phyloP scores from a whole-genome alignment of 2,113 vertebrate genomes.

The Spea multiplicata region DNA sequence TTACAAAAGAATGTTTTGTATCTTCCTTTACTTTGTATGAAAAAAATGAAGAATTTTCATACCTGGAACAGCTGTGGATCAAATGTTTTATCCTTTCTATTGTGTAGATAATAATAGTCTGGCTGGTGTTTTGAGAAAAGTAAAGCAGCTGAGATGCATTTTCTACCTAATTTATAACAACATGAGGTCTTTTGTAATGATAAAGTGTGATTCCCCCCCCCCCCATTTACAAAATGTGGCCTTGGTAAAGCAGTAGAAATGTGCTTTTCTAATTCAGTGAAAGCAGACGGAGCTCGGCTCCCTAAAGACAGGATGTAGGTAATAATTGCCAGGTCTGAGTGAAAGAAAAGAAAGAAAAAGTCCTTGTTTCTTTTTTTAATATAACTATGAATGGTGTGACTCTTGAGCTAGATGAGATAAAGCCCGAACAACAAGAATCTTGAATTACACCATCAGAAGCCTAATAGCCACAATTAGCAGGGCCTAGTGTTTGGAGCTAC shows the following conservation, averaged over 20 bases:
- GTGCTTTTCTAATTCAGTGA: constrained; percentile 49
- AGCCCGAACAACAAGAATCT: constrained; percentile 74
- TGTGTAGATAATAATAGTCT: constrained; percentile 25
- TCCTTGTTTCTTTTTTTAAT: constrained; percentile 64
- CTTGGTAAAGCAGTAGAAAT: constrained; percentile 47
- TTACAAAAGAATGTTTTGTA: not conserved
- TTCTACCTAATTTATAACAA: constrained; percentile 35
- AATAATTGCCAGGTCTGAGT: constrained; percentile 65
- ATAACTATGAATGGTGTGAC: constrained; percentile 69
- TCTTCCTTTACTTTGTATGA: not conserved
- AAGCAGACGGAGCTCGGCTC: constrained; percentile 56
- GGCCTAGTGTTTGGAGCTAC: constrained; percentile 65
- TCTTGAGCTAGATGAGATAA: constrained; percentile 72
- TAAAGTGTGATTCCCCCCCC: not conserved
- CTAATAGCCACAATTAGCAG: constrained; percentile 72
- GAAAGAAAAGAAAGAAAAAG: constrained; percentile 49
- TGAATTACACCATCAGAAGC: constrained; percentile 68
- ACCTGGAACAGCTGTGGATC: constrained; percentile 39
- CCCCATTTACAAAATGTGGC: constrained; percentile 51
- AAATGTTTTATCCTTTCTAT: constrained; percentile 1
- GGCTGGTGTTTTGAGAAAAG: not conserved
- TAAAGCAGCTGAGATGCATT: not conserved
- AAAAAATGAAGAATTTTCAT: constrained; percentile 34
- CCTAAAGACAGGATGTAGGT: constrained; percentile 66
- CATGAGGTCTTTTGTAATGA: constrained; percentile 38